Percentiles rank a stretch among this genome's conserved stretches.
Conservation (phyloP, 2,113 vertebrate genomes). For the Paratilapia polleni region DNA sequence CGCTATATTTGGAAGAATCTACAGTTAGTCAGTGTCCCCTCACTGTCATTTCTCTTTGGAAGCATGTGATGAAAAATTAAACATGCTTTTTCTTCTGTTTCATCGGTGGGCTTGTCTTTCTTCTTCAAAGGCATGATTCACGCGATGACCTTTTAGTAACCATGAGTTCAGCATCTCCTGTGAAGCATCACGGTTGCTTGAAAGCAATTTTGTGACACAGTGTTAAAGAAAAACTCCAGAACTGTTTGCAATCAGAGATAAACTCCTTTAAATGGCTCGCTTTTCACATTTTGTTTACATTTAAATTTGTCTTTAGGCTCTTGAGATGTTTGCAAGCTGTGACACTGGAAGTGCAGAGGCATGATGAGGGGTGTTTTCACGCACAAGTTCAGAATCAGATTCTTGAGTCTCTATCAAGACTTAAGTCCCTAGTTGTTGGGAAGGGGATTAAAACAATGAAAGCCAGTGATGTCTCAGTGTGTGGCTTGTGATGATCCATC, state of each 20-base stretch:
- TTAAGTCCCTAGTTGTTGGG: background rate
- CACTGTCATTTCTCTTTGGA: constrained; percentile 56
- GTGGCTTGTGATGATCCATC: background rate
- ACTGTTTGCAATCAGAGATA: background rate
- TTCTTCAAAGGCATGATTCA: constrained; percentile 78
- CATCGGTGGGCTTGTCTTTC: constrained; percentile 63
- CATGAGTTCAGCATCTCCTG: constrained; percentile 50
- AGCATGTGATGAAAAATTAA: constrained; percentile 67
- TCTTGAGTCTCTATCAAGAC: background rate
- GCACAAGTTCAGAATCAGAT: background rate
- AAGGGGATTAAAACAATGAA: background rate
- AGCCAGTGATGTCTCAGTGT: background rate
- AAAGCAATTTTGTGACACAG: constrained; percentile 21
- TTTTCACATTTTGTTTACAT: background rate
- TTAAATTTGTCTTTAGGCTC: background rate
- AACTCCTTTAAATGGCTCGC: background rate
- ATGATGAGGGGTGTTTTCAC: background rate
- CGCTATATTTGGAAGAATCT: constrained; percentile 65
- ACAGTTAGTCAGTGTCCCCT: constrained; percentile 37
- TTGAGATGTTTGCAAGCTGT: background rate
- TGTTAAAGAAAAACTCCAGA: constrained; percentile 20
- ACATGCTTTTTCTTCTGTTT: constrained; percentile 54
- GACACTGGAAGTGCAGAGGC: background rate
- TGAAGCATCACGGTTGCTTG: constrained; percentile 28
- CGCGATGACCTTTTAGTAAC: constrained; percentile 63